Evolutionary conservation across 2,888 invertebrate species (phyloP), one percentile per base, ranked within the genome.

Genomic region (Lasioglossum malachurum): DNA sequence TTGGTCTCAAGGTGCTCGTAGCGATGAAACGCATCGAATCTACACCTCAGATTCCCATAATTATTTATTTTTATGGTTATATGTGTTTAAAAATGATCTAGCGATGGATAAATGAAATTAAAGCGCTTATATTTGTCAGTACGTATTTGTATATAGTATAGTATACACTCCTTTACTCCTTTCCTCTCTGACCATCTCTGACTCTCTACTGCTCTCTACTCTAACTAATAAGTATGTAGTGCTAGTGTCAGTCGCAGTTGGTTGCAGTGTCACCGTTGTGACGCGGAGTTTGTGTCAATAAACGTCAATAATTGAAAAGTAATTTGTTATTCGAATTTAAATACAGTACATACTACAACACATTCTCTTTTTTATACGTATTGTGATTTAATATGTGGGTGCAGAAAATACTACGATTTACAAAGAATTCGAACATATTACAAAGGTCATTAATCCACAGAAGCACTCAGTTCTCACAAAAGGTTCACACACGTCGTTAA

Each of bases 401-500:
- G 14, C 80, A 82, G 27, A 90, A 64, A 49, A 16, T 80, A 5
- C 80, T 81, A 31, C 46, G 60, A 46, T 16, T 78, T 69, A 31
- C 64, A n/a, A 86, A 72, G 7, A 67, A 64, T 60, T 69, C 35
- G 12, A 88, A 80, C 71, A 67, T 80, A 82, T 57, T 86, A 16
- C 77, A 80, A 75, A 86, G 80, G 75, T 49, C 71, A 53, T 31
- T 80, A 74, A 19, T 41, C 16, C 31, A 53, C 69, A 88, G 75
- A 80, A 74, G 38, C 38, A 74, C 57, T 72, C 67, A 46, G 38
- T 64, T 69, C 12, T 46, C 57, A 23, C 38, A 49, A 76, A 83
- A 88, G 90, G 89, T 89, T 86, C 16, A 44, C 12, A 75, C 57
- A 46, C 74, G 7, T 14, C 60, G 7, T 23, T 73, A 73, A 78